A percentile compares a stretch with the other conserved stretches of the same genome.
Conservation (phyloP, 2,888 invertebrate species). For the Erebia ligea region DNA sequence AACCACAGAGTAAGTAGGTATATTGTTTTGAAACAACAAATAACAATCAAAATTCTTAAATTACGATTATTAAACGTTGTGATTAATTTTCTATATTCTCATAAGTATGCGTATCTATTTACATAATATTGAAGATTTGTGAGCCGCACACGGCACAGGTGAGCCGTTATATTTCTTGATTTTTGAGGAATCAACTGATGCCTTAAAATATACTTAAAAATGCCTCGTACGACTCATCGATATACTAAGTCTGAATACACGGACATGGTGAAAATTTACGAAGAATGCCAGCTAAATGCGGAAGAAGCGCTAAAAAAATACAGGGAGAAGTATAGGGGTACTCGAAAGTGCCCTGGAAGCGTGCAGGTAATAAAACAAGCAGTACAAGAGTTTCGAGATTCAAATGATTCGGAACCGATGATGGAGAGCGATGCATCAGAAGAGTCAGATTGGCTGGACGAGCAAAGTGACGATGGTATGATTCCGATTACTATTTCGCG, state of each 20-base stretch:
- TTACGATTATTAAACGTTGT: too few species aligned
- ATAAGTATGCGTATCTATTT: too few species aligned
- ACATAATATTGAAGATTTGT: too few species aligned
- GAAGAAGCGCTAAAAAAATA: not conserved
- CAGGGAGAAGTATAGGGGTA: not conserved
- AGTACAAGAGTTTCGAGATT: not conserved
- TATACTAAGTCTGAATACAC: slow-evolving; percentile 1
- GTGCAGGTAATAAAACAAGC: not conserved
- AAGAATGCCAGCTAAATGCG: slow-evolving; percentile 3
- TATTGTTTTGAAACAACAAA: too few species aligned
- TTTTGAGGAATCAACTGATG: too few species aligned
- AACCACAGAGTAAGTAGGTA: too few species aligned
- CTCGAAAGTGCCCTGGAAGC: not conserved
- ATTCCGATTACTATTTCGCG: not conserved
- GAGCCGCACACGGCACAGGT: too few species aligned
- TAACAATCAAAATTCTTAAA: too few species aligned
- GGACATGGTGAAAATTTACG: slow-evolving; percentile 2
- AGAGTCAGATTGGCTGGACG: not conserved
- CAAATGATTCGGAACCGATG: not conserved
- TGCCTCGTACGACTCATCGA: not conserved
- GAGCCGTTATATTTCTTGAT: too few species aligned
- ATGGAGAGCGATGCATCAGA: not conserved
- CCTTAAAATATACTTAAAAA: not conserved
- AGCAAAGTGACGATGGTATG: not conserved
- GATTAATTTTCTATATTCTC: too few species aligned